Conservation (phyloP, 2,113 vertebrate genomes). For the Benitochromis conjunctus region DNA sequence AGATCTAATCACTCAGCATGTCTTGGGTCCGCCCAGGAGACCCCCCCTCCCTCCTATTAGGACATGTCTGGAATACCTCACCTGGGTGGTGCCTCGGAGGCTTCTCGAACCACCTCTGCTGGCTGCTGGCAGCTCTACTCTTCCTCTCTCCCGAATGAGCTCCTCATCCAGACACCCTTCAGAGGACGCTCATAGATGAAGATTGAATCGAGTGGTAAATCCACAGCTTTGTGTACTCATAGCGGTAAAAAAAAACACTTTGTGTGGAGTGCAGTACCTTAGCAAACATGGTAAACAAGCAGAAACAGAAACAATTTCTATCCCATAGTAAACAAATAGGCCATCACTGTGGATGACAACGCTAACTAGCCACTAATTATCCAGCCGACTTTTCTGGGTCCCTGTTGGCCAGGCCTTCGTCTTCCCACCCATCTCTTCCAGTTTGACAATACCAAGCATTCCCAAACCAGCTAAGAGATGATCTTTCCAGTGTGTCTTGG, state of each 20-base stretch:
- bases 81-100: not conserved
- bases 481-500: not conserved
- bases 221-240: not conserved
- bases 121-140: not conserved
- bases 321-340: not conserved
- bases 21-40: fast-evolving
- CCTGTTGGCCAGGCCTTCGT: too few species aligned
- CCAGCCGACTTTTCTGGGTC: not conserved
- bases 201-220: not conserved
- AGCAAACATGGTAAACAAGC: not conserved
- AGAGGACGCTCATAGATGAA: too few species aligned
- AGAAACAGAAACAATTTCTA: not conserved
- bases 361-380: not conserved
- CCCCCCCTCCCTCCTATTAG: fast-evolving
- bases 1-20: not conserved
- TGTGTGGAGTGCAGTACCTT: not conserved
- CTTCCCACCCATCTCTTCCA: not conserved
- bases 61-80: not conserved
- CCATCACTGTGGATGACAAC: not conserved
- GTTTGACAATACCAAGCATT: not conserved
- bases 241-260: not conserved
- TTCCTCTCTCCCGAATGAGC: not conserved
- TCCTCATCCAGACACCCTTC: not conserved
- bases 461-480: not conserved
- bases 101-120: fast-evolving